Conservation (phyloP, 2,888 invertebrate genomes). For the Drosophila emarginata region DNA sequence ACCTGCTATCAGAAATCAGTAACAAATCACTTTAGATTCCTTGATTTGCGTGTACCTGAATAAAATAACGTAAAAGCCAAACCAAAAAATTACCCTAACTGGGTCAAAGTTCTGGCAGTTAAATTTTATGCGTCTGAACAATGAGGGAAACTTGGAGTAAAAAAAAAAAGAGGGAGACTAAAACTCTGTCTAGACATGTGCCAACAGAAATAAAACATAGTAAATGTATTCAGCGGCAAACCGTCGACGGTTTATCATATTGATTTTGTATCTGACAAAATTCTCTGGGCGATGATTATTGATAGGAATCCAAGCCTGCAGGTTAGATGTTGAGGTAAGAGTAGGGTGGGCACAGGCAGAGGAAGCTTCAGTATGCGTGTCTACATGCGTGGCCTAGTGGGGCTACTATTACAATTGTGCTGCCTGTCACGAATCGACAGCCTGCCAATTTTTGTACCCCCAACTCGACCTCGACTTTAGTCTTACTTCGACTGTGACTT, state of each 20-base stretch:
- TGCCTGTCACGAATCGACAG: slow-evolving; percentile 39
- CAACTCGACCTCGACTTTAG: slow-evolving; percentile 1
- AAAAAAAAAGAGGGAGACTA: slow-evolving; percentile 24
- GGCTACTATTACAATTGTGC: not conserved
- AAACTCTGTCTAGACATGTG: slow-evolving; percentile 42
- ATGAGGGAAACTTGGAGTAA: slow-evolving; percentile 5
- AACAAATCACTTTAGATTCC: slow-evolving; percentile 34
- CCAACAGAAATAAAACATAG: slow-evolving; percentile 37
- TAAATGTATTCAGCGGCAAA: slow-evolving; percentile 47
- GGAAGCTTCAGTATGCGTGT: slow-evolving; percentile 23
- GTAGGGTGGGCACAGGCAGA: not conserved
- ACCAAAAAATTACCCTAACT: slow-evolving; percentile 32
- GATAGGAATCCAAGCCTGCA: slow-evolving; percentile 15
- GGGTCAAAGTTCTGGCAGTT: slow-evolving; percentile 45
- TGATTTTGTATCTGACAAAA: slow-evolving; percentile 61
- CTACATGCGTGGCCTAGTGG: slow-evolving; percentile 5
- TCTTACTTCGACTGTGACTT: slow-evolving; percentile 17
- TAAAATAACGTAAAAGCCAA: slow-evolving; percentile 25
- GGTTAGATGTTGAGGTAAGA: slow-evolving; percentile 1
- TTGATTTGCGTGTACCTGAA: not conserved
- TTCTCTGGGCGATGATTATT: slow-evolving; percentile 38
- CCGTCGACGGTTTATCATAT: slow-evolving; percentile 53
- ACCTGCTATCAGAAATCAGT: slow-evolving; percentile 40
- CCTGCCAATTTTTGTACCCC: slow-evolving; percentile 10
- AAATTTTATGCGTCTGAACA: slow-evolving; percentile 14